phyloP scores from a whole-genome alignment of 2,113 vertebrate genomes.

The Zosterops pallidus region DNA sequence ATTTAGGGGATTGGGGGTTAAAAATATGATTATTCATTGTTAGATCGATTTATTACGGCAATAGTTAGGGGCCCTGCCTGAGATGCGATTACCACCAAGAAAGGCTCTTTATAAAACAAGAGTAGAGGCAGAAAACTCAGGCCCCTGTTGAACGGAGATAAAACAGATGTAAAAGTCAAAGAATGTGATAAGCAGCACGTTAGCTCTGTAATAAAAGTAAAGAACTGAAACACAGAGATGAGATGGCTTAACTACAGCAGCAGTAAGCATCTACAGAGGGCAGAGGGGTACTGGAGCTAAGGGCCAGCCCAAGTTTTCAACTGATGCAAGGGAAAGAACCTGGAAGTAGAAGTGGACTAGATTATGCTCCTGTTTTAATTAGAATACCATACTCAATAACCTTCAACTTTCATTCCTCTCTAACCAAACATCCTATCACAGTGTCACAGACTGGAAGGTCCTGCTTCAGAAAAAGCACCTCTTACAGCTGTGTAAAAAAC shows the following conservation, averaged over 20 bases:
- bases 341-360: background rate
- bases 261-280: background rate
- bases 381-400: background rate
- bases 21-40: background rate
- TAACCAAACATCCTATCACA: constrained; percentile 5
- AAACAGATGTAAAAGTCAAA: background rate
- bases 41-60: background rate
- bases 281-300: background rate
- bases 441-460: constrained; percentile 42
- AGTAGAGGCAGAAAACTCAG: background rate
- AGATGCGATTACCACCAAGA: background rate
- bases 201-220: background rate
- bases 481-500: constrained; percentile 48
- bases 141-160: background rate
- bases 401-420: background rate
- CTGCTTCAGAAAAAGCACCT: constrained; percentile 56
- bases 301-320: background rate
- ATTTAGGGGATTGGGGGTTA: background rate
- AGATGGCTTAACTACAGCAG: background rate
- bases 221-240: background rate
- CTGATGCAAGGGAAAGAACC: background rate
- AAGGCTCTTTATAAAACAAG: background rate
- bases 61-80: background rate
- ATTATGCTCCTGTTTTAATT: background rate
- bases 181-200: background rate